phyloP scores from a whole-genome alignment of 2,888 invertebrate species.

The Hipparchia sbordonii region DNA sequence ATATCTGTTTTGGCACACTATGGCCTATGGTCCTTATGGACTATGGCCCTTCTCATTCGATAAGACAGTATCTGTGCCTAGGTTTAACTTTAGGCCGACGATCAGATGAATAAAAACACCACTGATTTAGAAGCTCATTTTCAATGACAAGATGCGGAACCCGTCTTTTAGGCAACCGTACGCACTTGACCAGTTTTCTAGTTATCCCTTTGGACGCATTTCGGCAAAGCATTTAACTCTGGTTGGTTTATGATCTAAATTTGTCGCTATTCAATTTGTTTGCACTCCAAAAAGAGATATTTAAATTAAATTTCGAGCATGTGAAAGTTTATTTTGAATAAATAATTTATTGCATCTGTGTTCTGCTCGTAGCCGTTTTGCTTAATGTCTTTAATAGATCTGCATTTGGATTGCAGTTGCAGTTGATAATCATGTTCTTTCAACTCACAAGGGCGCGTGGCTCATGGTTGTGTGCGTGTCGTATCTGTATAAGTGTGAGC shows the following conservation, averaged over 20 bases:
- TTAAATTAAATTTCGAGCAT: background rate
- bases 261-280: slow-evolving; percentile 45
- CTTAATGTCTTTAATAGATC: background rate
- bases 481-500: too few species aligned
- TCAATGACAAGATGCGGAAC: background rate
- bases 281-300: slow-evolving; percentile 12
- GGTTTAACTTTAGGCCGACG: too few species aligned
- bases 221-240: slow-evolving; percentile 57
- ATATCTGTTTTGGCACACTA: too few species aligned
- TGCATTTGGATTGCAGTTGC: background rate
- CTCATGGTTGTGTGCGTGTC: too few species aligned
- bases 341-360: background rate
- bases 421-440: too few species aligned
- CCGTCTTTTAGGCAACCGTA: background rate
- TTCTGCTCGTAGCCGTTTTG: background rate
- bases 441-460: too few species aligned
- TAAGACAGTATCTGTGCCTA: too few species aligned
- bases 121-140: too few species aligned
- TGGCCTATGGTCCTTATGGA: too few species aligned
- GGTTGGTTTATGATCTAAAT: slow-evolving; percentile 52
- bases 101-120: too few species aligned
- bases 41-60: too few species aligned
- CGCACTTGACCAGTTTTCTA: slow-evolving; percentile 22
- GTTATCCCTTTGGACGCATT: slow-evolving; percentile 56
- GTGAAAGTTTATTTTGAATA: slow-evolving; percentile 3